A percentile compares a stretch with the other conserved stretches of the same genome.
These are phyloP conservation scores for Willisornis vidua DNA, from an alignment of 2,113 vertebrate genomes.

Conservation along the genomic window DNA sequence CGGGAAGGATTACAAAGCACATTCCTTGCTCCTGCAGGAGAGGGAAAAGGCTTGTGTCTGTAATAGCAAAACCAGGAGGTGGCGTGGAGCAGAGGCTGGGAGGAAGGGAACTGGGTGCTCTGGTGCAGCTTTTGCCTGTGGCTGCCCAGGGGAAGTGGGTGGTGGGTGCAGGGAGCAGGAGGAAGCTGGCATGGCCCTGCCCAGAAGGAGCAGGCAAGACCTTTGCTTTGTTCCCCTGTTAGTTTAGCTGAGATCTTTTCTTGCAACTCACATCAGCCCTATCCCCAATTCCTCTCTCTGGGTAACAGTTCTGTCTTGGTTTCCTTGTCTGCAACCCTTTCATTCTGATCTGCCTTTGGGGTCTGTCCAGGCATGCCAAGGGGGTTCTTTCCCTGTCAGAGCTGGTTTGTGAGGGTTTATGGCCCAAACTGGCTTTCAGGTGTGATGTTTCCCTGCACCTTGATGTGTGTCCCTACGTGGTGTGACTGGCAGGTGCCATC, in stretches of 20 bases:
- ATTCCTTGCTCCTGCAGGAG: slow-evolving; percentile 37
- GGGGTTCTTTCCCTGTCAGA: background rate
- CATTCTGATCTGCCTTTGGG: background rate
- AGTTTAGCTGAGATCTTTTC: background rate
- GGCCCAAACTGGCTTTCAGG: background rate
- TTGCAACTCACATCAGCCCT: background rate
- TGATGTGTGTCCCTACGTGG: fast-evolving
- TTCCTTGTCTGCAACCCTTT: background rate
- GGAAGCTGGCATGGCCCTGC: background rate
- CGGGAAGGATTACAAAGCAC: slow-evolving; percentile 28
- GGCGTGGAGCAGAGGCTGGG: background rate
- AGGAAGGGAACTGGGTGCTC: background rate
- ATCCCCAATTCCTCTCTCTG: background rate
- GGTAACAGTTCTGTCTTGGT: background rate
- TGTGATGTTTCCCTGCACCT: background rate
- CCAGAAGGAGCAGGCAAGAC: background rate
- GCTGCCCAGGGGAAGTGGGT: background rate
- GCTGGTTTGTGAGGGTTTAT: background rate
- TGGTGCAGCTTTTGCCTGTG: background rate
- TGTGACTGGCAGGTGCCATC: background rate
- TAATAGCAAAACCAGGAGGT: background rate
- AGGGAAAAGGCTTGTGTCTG: background rate
- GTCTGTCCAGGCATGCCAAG: fast-evolving
- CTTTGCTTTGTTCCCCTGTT: background rate
- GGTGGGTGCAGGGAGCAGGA: background rate